Conservation (phyloP, 2,113 vertebrate species). For the Carettochelys insculpta region DNA sequence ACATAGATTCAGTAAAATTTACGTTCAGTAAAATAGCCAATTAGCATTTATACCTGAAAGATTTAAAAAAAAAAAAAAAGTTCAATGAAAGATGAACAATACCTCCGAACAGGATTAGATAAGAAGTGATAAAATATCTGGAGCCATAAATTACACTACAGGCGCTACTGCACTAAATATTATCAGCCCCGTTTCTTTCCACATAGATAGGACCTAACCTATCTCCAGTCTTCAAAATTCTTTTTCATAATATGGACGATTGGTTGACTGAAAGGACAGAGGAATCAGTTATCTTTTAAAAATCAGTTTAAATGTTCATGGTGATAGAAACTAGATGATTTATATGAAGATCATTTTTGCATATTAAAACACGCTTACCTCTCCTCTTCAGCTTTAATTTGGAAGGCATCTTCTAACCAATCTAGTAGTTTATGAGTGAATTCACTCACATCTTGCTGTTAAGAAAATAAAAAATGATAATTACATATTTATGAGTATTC, state of each 20-base stretch:
- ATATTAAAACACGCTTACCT: conserved; percentile 71
- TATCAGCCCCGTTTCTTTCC: not conserved
- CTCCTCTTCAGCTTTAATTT: conserved; percentile 96
- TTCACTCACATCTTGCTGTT: conserved; percentile 98
- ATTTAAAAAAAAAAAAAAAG: too few relatives aligned
- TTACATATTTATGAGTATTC: not conserved
- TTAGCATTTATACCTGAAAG: not conserved
- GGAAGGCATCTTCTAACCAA: conserved; percentile 98
- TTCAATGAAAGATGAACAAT: not conserved
- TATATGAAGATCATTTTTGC: not conserved
- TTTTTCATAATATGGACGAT: not conserved
- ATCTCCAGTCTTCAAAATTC: not conserved
- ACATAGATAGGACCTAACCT: not conserved
- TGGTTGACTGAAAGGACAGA: not conserved
- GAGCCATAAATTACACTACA: not conserved
- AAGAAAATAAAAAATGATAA: conserved; percentile 36
- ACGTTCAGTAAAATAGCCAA: not conserved
- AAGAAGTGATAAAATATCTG: not conserved
- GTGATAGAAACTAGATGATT: not conserved
- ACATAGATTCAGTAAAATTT: too few relatives aligned
- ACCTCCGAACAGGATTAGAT: not conserved
- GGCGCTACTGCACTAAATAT: not conserved
- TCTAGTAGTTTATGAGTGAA: conserved; percentile 98
- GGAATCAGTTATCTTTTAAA: not conserved
- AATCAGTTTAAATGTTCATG: not conserved